Conservation (phyloP, 2,797 vertebrate genomes). For the Lepidocolaptes lacrymiger region DNA sequence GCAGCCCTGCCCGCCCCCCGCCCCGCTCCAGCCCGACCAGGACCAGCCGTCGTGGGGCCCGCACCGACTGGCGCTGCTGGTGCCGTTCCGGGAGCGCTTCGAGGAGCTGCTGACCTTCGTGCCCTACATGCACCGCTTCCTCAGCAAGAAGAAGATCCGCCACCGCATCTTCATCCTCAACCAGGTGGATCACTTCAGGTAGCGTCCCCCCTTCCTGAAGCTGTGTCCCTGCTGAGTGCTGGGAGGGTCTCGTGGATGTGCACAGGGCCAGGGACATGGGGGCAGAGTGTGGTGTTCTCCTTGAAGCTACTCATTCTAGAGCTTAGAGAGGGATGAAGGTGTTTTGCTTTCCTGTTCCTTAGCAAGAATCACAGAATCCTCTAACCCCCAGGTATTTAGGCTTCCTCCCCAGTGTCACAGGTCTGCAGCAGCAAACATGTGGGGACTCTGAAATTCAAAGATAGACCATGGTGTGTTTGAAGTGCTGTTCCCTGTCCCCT, state of each 20-base stretch:
- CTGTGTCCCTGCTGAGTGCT: fast-evolving
- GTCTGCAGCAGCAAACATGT: neutral
- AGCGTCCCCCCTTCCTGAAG: neutral
- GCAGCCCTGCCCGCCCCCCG: constrained; percentile 76
- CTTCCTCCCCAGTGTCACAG: neutral
- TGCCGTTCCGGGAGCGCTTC: constrained; percentile 95
- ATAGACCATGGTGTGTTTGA: neutral
- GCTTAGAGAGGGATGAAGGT: neutral
- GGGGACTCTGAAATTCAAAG: neutral
- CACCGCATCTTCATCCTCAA: constrained; percentile 93
- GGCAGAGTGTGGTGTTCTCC: fast-evolving
- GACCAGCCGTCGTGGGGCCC: constrained; percentile 89
- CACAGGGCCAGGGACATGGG: fast-evolving
- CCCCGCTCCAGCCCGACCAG: constrained; percentile 63
- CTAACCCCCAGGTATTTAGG: fast-evolving
- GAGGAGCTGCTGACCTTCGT: constrained; percentile 94
- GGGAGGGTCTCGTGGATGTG: neutral
- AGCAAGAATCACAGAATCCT: neutral
- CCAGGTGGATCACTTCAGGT: constrained; percentile 96
- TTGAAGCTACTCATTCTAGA: fast-evolving
- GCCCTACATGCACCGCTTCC: constrained; percentile 91
- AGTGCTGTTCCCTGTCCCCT: fast-evolving
- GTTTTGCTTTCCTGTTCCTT: neutral
- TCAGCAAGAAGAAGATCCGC: constrained; percentile 90
- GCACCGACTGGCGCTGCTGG: constrained; percentile 89